phyloP scores from a whole-genome alignment of 2,113 vertebrate genomes.

The Varanus komodoensis region DNA sequence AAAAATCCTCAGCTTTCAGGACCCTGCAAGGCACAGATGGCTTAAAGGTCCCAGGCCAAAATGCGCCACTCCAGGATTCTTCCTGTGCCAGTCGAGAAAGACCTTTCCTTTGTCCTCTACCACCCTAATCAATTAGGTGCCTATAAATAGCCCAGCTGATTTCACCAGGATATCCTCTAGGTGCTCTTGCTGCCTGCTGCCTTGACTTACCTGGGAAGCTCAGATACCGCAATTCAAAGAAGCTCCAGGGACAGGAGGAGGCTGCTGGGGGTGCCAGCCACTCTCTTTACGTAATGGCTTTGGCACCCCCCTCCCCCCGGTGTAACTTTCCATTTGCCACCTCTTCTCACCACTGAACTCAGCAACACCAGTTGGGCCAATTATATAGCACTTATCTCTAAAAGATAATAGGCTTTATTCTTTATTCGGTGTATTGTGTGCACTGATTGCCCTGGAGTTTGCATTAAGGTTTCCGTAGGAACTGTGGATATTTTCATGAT shows the following conservation, averaged over 20 bases:
- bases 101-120: constrained; percentile 61
- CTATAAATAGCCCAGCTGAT: constrained; percentile 60
- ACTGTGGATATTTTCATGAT: background rate
- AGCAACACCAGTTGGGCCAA: no score
- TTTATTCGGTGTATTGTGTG: background rate
- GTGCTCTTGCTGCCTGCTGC: constrained; percentile 19
- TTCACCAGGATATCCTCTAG: constrained; percentile 46
- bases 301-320: background rate
- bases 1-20: background rate
- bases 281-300: constrained; percentile 46
- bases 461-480: background rate
- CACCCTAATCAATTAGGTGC: constrained; percentile 52
- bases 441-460: background rate
- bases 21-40: background rate
- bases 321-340: constrained; percentile 28
- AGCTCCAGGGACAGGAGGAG: background rate
- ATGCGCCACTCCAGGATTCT: background rate
- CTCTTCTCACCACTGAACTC: background rate
- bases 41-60: constrained; percentile 1
- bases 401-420: accelerated
- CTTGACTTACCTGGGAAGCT: constrained; percentile 43
- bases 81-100: constrained; percentile 40
- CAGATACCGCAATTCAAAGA: background rate
- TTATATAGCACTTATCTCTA: background rate
- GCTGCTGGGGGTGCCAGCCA: constrained; percentile 5